Evolutionary conservation across 2,797 vertebrate genomes (phyloP).

Genomic region (Semaprochilodus insignis): DNA sequence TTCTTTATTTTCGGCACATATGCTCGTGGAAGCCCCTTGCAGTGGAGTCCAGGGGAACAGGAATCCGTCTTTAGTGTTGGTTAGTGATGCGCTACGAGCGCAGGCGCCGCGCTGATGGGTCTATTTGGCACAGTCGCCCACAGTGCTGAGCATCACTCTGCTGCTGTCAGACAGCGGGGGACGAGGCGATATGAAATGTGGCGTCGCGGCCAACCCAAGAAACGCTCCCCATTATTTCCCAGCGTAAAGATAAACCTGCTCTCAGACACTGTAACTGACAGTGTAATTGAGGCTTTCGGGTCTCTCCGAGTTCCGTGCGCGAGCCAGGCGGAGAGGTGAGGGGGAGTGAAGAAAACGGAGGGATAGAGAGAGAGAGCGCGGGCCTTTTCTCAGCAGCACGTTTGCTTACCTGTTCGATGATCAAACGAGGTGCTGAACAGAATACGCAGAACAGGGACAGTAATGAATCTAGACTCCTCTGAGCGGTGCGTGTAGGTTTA

Average conservation of each 20-base stretch:
- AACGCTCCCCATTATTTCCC: conserved; percentile 49
- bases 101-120: conserved; percentile 61
- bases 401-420: background rate
- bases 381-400: background rate
- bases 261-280: conserved; percentile 34
- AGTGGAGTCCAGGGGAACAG: conserved; percentile 50
- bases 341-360: background rate
- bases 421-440: conserved; percentile 22
- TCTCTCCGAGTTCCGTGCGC: conserved; percentile 6
- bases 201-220: conserved; percentile 46
- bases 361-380: background rate
- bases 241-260: conserved; percentile 36
- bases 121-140: conserved; percentile 63
- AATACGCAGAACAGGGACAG: background rate
- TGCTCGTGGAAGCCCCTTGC: conserved; percentile 49
- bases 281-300: conserved; percentile 19
- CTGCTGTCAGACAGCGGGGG: conserved; percentile 50
- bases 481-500: conserved; percentile 22
- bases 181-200: conserved; percentile 43
- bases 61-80: conserved; percentile 62
- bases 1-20: conserved; percentile 67
- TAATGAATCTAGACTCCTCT: conserved; percentile 7
- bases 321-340: conserved; percentile 3
- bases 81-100: conserved; percentile 52
- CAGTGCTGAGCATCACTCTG: conserved; percentile 53